These are phyloP conservation scores for Liposcelis brunnea DNA, from an alignment of 2,888 invertebrate genomes.

Conservation along the genomic window DNA sequence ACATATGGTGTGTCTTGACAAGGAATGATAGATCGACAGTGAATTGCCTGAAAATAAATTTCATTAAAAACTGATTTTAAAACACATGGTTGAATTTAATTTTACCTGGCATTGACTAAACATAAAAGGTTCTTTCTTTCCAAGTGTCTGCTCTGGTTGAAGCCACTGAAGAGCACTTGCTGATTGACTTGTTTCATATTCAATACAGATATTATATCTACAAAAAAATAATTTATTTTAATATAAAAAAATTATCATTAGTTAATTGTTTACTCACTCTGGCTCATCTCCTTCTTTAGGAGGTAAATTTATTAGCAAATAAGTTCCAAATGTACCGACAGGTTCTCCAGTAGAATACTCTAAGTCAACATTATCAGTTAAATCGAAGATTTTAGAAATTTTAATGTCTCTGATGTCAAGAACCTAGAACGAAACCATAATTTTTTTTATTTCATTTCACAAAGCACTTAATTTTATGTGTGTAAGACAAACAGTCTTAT, in stretches of 20 bases:
- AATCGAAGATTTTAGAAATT: constrained; percentile 41
- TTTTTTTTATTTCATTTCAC: no score
- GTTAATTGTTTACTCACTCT: not conserved
- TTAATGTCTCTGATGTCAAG: constrained; percentile 57
- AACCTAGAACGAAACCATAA: constrained; percentile 34
- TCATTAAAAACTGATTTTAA: not conserved
- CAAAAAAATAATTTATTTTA: constrained; percentile 16
- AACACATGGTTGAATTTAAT: not conserved
- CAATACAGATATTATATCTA: constrained; percentile 41
- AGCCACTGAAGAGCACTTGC: constrained; percentile 85
- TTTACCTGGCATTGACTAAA: constrained; percentile 64
- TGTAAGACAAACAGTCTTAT: constrained; percentile 16
- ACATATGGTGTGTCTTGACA: constrained; percentile 87
- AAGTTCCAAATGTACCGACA: constrained; percentile 54
- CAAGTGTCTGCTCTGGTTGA: constrained; percentile 68
- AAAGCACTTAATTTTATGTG: no score
- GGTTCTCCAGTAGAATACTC: constrained; percentile 41
- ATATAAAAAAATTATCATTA: no score
- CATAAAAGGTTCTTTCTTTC: constrained; percentile 68
- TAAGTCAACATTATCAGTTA: constrained; percentile 32
- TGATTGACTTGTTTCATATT: constrained; percentile 58
- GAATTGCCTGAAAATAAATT: constrained; percentile 47
- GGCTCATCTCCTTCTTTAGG: constrained; percentile 19
- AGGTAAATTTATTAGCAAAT: constrained; percentile 52
- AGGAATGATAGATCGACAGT: constrained; percentile 75